Percentiles rank a stretch among this genome's conserved stretches.
These are phyloP conservation scores for Ectobius pallidus DNA, from an alignment of 2,888 invertebrate genomes.

Conservation along the genomic window DNA sequence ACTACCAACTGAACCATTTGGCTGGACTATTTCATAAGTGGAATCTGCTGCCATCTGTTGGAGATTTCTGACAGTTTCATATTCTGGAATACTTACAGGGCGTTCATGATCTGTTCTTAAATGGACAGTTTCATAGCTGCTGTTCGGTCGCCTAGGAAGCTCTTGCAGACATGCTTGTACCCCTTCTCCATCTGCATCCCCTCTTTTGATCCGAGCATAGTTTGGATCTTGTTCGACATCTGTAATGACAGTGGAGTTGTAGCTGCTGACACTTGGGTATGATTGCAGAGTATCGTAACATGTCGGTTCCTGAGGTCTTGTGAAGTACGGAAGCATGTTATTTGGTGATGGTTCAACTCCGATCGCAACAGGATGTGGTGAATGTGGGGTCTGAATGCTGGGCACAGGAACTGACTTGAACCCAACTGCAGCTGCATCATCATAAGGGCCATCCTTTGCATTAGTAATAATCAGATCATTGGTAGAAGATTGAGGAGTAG, in stretches of 20 bases:
- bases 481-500: conserved; percentile 38
- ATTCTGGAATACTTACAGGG: conserved; percentile 33
- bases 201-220: conserved; percentile 31
- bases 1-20: conserved; percentile 31
- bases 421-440: conserved; percentile 28
- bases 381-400: conserved; percentile 8
- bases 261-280: conserved; percentile 40
- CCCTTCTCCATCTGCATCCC: conserved; percentile 40
- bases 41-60: conserved; percentile 35
- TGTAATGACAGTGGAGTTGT: conserved; percentile 38
- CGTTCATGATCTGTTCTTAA: conserved; percentile 23
- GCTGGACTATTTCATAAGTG: conserved; percentile 40
- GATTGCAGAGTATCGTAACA: conserved; percentile 42
- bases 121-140: conserved; percentile 44
- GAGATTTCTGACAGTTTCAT: conserved; percentile 41
- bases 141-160: conserved; percentile 37
- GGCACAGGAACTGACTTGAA: conserved; percentile 29
- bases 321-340: conserved; percentile 25
- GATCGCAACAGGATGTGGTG: conserved; percentile 13
- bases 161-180: conserved; percentile 14
- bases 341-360: neutral
- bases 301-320: conserved; percentile 34
- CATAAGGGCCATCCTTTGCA: conserved; percentile 38
- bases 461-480: conserved; percentile 40
- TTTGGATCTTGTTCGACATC: conserved; percentile 40